Evolutionary conservation across 2,113 vertebrate genomes (phyloP).

Genomic region (Bubo blakistoni): DNA sequence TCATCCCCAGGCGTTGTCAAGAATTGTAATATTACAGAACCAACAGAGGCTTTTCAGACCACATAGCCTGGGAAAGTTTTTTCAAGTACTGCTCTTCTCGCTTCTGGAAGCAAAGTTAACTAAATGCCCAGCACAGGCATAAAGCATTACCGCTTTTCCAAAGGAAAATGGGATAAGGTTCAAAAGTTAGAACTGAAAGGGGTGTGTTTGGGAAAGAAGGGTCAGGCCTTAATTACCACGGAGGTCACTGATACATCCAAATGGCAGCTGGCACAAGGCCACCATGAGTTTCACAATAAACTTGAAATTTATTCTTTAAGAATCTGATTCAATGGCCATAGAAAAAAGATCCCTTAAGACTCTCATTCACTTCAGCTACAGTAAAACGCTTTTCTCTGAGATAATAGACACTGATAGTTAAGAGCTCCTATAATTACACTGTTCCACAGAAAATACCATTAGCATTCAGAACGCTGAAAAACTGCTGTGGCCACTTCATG

Average conservation of each 20-base stretch:
- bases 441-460: background rate
- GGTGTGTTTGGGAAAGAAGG: background rate
- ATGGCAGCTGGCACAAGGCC: background rate
- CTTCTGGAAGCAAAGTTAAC: conserved; percentile 8
- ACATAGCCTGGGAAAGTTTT: background rate
- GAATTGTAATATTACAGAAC: background rate
- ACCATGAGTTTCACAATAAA: background rate
- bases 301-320: background rate
- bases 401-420: background rate
- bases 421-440: background rate
- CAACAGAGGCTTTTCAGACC: background rate
- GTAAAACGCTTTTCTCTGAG: background rate
- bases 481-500: background rate
- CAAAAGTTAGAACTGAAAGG: background rate
- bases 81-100: background rate
- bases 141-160: background rate
- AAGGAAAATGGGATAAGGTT: conserved; percentile 23
- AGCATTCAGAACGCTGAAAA: background rate
- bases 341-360: conserved; percentile 1
- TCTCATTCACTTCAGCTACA: background rate
- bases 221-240: conserved; percentile 11
- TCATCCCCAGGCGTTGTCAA: background rate
- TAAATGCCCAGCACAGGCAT: background rate
- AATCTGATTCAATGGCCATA: background rate
- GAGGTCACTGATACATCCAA: conserved; percentile 7